Evolutionary conservation across 2,888 invertebrate genomes (phyloP).

Genomic region (Barypeithes pellucidus): DNA sequence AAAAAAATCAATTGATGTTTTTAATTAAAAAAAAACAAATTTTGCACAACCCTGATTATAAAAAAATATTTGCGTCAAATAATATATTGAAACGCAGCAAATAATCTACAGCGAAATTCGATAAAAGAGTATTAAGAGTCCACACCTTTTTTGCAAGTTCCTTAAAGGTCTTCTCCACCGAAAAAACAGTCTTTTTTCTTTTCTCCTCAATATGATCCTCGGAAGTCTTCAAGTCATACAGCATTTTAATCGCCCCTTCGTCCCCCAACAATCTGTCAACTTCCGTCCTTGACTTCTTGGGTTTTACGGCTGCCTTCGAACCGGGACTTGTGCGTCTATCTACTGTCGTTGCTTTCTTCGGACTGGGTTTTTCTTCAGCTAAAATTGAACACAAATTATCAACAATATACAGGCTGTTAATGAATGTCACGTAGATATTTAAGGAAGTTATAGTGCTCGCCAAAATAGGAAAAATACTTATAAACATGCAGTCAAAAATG

Average conservation of each 20-base stretch:
- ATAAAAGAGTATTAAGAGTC: too few relatives aligned
- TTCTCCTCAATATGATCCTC: constrained; percentile 65
- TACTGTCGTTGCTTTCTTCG: constrained; percentile 47
- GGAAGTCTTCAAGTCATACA: constrained; percentile 81
- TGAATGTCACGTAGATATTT: too few relatives aligned
- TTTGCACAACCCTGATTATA: too few relatives aligned
- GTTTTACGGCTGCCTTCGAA: constrained; percentile 24
- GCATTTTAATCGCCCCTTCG: constrained; percentile 90
- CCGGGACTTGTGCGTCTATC: constrained; percentile 44
- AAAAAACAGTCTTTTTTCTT: constrained; percentile 61
- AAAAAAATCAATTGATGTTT: too few relatives aligned
- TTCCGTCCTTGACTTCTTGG: constrained; percentile 73
- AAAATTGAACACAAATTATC: constrained; percentile 24
- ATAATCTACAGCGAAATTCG: too few relatives aligned
- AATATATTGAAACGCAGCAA: too few relatives aligned
- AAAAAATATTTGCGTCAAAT: too few relatives aligned
- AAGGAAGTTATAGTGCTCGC: too few relatives aligned
- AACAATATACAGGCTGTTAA: too few relatives aligned
- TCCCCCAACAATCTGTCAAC: constrained; percentile 86
- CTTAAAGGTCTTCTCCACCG: constrained; percentile 64
- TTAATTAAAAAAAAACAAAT: too few relatives aligned
- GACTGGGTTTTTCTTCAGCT: constrained; percentile 39
- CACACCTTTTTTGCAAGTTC: constrained; percentile 64
- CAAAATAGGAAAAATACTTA: too few relatives aligned
- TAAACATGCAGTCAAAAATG: too few relatives aligned